Percentiles rank a stretch among this genome's conserved stretches.
These are phyloP conservation scores for Tetragnatha montana DNA, from an alignment of 2,888 invertebrate species.

Conservation along the genomic window DNA sequence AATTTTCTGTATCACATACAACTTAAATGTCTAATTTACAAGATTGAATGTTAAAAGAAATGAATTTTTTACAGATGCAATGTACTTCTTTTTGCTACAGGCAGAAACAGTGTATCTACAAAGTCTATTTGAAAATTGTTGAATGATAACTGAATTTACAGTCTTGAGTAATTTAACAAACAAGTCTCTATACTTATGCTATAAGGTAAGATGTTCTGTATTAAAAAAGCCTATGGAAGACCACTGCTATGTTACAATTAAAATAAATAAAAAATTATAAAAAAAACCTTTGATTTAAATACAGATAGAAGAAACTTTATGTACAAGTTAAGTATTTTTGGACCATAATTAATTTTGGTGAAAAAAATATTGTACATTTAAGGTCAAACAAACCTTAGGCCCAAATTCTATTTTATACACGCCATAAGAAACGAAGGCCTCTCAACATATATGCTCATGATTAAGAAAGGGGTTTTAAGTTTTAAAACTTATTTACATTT, in stretches of 20 bases:
- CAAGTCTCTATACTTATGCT: constrained; percentile 24
- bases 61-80: constrained; percentile 69
- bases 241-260: constrained; percentile 39
- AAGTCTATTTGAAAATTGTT: constrained; percentile 9
- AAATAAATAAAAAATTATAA: neutral
- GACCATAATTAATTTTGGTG: constrained; percentile 31
- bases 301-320: constrained; percentile 35
- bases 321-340: constrained; percentile 43
- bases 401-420: constrained; percentile 30
- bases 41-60: constrained; percentile 64
- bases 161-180: constrained; percentile 11
- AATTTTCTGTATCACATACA: constrained; percentile 56
- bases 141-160: constrained; percentile 18
- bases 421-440: constrained; percentile 43
- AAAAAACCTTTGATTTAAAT: constrained; percentile 6
- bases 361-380: neutral
- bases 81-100: constrained; percentile 23
- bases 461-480: constrained; percentile 43
- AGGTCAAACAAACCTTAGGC: constrained; percentile 3
- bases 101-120: constrained; percentile 41
- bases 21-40: constrained; percentile 61
- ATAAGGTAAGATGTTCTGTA: neutral
- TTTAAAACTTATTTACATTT: constrained; percentile 69
- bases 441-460: constrained; percentile 37
- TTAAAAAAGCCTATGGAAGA: constrained; percentile 47